These are phyloP conservation scores for Arbacia lixula DNA, from an alignment of 53 echinoderm and acorn worm species.

Conservation along the genomic window DNA sequence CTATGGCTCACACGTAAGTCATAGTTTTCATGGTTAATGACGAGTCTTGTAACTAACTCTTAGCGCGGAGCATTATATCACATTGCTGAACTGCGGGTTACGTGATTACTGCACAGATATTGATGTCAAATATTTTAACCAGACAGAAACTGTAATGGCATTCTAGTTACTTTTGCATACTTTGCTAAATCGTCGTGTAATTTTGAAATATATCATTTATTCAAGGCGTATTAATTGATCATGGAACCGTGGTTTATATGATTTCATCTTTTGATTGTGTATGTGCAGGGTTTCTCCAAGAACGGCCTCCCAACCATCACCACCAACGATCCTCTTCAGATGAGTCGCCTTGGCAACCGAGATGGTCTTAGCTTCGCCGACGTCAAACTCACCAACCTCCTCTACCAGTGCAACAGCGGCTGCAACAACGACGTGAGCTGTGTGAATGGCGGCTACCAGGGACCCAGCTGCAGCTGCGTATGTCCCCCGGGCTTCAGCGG, in stretches of 20 bases:
- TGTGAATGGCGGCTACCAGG: slow-evolving; percentile 61
- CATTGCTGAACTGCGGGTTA: too few species aligned
- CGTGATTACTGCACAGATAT: too few species aligned
- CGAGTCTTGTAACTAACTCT: too few species aligned
- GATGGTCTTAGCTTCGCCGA: slow-evolving; percentile 56
- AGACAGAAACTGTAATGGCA: background rate
- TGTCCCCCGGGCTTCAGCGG: slow-evolving; percentile 62
- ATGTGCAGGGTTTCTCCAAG: slow-evolving; percentile 55
- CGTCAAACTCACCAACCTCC: slow-evolving; percentile 60
- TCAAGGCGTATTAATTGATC: background rate
- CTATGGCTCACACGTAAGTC: slow-evolving; percentile 52
- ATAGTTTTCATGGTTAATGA: too few species aligned
- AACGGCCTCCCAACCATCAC: slow-evolving; percentile 64
- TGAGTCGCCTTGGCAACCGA: slow-evolving; percentile 64
- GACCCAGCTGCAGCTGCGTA: slow-evolving; percentile 47
- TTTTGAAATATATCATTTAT: background rate
- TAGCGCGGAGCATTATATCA: too few species aligned
- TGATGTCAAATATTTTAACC: too few species aligned
- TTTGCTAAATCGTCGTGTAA: background rate
- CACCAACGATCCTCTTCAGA: slow-evolving; percentile 47
- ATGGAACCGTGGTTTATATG: too few species aligned
- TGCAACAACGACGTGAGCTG: slow-evolving; percentile 25
- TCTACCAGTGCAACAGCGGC: slow-evolving; percentile 55
- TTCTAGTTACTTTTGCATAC: background rate
- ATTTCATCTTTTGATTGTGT: background rate